Conservation (phyloP, 2,888 invertebrate genomes). For the Orgyia antiqua region DNA sequence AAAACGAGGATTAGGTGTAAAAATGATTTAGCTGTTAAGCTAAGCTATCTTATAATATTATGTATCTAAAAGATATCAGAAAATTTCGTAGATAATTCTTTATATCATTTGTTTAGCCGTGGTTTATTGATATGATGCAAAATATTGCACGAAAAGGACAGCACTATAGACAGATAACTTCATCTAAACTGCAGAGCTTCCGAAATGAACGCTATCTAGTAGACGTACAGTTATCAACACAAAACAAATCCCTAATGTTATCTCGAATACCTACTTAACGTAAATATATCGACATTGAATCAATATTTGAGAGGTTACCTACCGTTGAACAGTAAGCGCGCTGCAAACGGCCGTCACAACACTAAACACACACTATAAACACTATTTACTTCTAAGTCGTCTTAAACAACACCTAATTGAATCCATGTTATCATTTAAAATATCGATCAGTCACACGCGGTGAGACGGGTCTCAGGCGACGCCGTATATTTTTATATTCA, state of each 20-base stretch:
- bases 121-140: too few species aligned
- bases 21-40: too few species aligned
- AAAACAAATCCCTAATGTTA: constrained; percentile 63
- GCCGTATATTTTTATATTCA: constrained; percentile 73
- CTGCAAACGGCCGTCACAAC: constrained; percentile 30
- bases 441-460: constrained; percentile 76
- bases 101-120: too few species aligned
- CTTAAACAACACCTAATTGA: constrained; percentile 67
- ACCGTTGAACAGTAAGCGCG: constrained; percentile 38
- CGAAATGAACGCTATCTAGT: constrained; percentile 18
- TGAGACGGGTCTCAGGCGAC: constrained; percentile 60
- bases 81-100: too few species aligned
- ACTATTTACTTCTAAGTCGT: constrained; percentile 55
- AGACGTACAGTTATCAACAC: constrained; percentile 46
- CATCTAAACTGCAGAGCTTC: constrained; percentile 11
- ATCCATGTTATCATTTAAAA: constrained; percentile 77
- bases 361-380: constrained; percentile 40
- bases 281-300: constrained; percentile 57
- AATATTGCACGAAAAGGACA: too few species aligned
- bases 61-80: too few species aligned
- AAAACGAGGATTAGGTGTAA: too few species aligned
- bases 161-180: not conserved
- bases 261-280: constrained; percentile 44
- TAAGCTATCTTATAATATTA: too few species aligned
- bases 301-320: constrained; percentile 58